Evolutionary conservation across 2,888 invertebrate genomes (phyloP).

Genomic region (Phyto melanocephala): DNA sequence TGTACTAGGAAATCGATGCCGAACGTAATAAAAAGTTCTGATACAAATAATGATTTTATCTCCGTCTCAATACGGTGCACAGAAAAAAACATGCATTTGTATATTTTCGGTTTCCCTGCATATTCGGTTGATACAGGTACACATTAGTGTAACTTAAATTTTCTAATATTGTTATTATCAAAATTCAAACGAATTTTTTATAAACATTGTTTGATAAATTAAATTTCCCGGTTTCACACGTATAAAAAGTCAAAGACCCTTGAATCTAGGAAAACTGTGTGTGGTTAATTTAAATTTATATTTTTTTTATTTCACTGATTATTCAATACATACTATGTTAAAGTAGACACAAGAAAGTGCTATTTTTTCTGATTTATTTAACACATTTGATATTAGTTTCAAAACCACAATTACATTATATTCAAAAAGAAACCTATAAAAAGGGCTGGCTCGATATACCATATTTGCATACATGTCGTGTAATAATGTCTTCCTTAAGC

Average conservation of each 20-base stretch:
- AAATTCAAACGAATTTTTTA: no score
- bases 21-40: no score
- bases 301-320: slow-evolving; percentile 13
- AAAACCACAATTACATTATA: slow-evolving; percentile 63
- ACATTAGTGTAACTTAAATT: no score
- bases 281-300: slow-evolving; percentile 40
- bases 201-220: no score
- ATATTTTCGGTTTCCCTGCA: no score
- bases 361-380: background rate
- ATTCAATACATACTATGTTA: slow-evolving; percentile 26
- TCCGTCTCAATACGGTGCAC: no score
- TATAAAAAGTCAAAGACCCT: slow-evolving; percentile 36
- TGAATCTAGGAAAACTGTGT: slow-evolving; percentile 32
- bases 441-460: background rate
- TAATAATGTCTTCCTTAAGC: slow-evolving; percentile 51
- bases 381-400: slow-evolving; percentile 51
- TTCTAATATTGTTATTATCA: no score
- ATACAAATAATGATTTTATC: no score
- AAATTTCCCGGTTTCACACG: no score
- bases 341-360: slow-evolving; percentile 37
- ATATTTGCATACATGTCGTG: background rate
- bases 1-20: no score
- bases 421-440: slow-evolving; percentile 62
- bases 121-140: no score
- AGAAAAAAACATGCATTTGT: no score